Conservation (phyloP, 2,797 vertebrate genomes). For the Phyllotis vaccarum region DNA sequence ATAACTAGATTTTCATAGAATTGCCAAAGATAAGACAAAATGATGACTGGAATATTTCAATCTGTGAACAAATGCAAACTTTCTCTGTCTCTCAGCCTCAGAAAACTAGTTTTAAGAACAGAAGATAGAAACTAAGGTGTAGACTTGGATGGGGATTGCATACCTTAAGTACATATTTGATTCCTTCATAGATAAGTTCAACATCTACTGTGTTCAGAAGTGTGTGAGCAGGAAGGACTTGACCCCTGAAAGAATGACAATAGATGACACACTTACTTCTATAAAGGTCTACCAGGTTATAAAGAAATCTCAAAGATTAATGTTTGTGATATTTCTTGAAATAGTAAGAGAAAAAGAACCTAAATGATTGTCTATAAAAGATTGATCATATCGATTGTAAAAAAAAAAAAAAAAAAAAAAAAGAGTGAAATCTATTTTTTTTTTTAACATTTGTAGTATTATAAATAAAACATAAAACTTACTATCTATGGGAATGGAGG, state of each 20-base stretch:
- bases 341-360: conserved; percentile 35
- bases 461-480: neutral
- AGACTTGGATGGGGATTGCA: neutral
- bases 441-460: neutral
- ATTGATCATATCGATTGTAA: conserved; percentile 35
- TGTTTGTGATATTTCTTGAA: conserved; percentile 43
- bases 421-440: neutral
- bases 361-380: neutral
- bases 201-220: conserved; percentile 97
- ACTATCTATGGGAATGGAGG: neutral
- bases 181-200: conserved; percentile 97
- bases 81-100: conserved; percentile 1
- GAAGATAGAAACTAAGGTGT: neutral
- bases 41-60: neutral
- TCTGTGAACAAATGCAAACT: neutral
- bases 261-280: conserved; percentile 26
- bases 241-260: conserved; percentile 90
- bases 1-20: conserved; percentile 38
- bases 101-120: conserved; percentile 26
- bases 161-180: conserved; percentile 96
- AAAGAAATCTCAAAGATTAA: conserved; percentile 45
- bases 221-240: conserved; percentile 97
- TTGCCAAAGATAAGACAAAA: conserved; percentile 57
- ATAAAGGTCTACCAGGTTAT: conserved; percentile 51
- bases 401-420: too few species aligned